Conservation (phyloP, 2,888 invertebrate genomes). For the Luffia ferchaultella region DNA sequence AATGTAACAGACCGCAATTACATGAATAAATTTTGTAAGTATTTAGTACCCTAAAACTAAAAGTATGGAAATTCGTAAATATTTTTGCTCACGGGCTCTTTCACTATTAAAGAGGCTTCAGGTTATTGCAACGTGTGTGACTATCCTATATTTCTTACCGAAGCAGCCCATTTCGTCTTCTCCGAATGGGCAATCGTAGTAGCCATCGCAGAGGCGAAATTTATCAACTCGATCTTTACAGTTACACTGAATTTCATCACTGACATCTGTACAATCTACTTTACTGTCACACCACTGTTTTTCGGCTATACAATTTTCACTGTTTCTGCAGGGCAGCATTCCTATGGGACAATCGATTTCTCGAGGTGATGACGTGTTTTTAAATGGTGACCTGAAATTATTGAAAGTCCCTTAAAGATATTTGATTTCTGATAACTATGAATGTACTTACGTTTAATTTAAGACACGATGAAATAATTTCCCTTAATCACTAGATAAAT, state of each 20-base stretch:
- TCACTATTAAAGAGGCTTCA: too few relatives aligned
- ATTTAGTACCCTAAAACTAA: too few relatives aligned
- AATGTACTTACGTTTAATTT: background rate
- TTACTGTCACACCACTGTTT: slow-evolving; percentile 75
- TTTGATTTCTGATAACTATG: background rate
- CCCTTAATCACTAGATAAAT: background rate
- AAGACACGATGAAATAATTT: background rate
- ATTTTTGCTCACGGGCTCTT: too few relatives aligned
- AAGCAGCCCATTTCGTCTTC: slow-evolving; percentile 84
- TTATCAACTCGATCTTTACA: slow-evolving; percentile 75
- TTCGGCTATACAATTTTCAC: slow-evolving; percentile 59
- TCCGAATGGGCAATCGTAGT: slow-evolving; percentile 81
- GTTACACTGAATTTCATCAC: slow-evolving; percentile 78
- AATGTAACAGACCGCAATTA: too few relatives aligned
- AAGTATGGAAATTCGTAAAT: too few relatives aligned
- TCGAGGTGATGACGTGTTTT: background rate
- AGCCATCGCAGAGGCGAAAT: slow-evolving; percentile 79
- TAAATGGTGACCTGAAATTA: background rate
- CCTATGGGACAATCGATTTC: slow-evolving; percentile 33
- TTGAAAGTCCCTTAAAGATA: background rate
- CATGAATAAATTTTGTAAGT: too few relatives aligned
- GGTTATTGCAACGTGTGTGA: too few relatives aligned
- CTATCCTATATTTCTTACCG: too few relatives aligned
- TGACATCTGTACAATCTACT: slow-evolving; percentile 78
- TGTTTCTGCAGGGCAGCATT: slow-evolving; percentile 31